Conservation (phyloP, 2,797 vertebrate species). For the Syngnathus rostellatus region DNA sequence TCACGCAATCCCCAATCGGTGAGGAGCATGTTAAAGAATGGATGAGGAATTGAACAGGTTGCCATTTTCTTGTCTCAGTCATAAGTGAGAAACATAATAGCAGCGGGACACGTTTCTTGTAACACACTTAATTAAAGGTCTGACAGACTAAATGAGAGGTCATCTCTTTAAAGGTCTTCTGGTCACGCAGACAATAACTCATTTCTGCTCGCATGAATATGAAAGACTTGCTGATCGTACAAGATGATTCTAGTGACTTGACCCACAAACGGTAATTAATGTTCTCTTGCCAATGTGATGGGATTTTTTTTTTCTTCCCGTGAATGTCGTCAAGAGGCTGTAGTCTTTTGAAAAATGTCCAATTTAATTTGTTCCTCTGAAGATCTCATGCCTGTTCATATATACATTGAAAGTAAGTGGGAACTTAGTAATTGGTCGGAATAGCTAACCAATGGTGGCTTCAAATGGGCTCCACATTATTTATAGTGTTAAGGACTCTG, state of each 20-base stretch:
- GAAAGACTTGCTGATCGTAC: constrained; percentile 33
- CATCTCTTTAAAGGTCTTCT: constrained; percentile 6
- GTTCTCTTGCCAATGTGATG: constrained; percentile 15
- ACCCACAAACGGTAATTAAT: constrained; percentile 21
- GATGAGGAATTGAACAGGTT: not conserved
- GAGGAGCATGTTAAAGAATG: not conserved
- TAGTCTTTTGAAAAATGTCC: not conserved
- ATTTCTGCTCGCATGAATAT: not conserved
- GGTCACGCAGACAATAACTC: constrained; percentile 10
- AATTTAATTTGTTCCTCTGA: constrained; percentile 13
- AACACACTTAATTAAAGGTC: constrained; percentile 21
- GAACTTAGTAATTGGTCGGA: too few species aligned
- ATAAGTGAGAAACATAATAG: constrained; percentile 16
- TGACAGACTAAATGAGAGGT: constrained; percentile 17
- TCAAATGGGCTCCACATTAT: too few species aligned
- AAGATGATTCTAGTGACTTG: constrained; percentile 24
- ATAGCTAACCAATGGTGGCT: too few species aligned
- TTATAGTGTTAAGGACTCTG: too few species aligned
- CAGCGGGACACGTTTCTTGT: not conserved
- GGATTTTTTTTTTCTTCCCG: constrained; percentile 10
- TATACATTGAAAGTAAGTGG: too few species aligned
- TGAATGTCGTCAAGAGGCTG: too few species aligned
- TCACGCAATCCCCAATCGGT: constrained; percentile 11
- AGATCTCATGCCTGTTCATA: constrained; percentile 17
- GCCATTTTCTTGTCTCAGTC: constrained; percentile 9